A percentile compares a stretch with the other conserved stretches of the same genome.
These are phyloP conservation scores for Trissolcus japonicus DNA, from an alignment of 2,888 invertebrate genomes.

Conservation along the genomic window DNA sequence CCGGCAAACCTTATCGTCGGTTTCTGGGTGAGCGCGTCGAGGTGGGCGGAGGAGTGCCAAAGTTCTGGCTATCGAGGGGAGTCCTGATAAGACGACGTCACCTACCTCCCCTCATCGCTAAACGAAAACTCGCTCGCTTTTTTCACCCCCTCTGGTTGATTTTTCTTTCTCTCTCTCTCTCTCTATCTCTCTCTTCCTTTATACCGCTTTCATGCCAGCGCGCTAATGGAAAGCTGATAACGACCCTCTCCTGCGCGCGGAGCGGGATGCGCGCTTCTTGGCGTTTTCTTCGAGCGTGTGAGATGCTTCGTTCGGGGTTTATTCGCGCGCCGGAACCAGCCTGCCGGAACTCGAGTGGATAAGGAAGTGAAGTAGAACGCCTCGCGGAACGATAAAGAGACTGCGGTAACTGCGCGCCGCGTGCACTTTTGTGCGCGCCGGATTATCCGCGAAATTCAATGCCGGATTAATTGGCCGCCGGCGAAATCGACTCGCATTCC, in stretches of 20 bases:
- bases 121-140: slow-evolving; percentile 55
- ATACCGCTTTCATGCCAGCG: slow-evolving; percentile 48
- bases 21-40: slow-evolving; percentile 75
- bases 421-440: slow-evolving; percentile 1
- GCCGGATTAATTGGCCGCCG: no score
- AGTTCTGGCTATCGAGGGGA: slow-evolving; percentile 65
- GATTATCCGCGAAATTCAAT: neutral
- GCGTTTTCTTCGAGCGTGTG: slow-evolving; percentile 6
- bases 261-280: slow-evolving; percentile 19
- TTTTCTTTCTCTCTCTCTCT: slow-evolving; percentile 15
- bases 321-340: neutral
- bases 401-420: neutral
- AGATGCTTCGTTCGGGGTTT: neutral
- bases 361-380: slow-evolving; percentile 5
- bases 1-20: slow-evolving; percentile 74
- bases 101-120: slow-evolving; percentile 61
- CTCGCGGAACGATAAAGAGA: neutral
- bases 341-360: slow-evolving; percentile 5
- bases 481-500: no score
- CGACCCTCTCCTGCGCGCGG: slow-evolving; percentile 12
- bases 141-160: slow-evolving; percentile 44
- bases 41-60: slow-evolving; percentile 61
- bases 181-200: slow-evolving; percentile 28
- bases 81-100: slow-evolving; percentile 75
- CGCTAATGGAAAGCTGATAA: slow-evolving; percentile 54